Conservation (phyloP, 30 jellyfish, hydroid and myxozoan species). For the Sanderia malayensis region DNA sequence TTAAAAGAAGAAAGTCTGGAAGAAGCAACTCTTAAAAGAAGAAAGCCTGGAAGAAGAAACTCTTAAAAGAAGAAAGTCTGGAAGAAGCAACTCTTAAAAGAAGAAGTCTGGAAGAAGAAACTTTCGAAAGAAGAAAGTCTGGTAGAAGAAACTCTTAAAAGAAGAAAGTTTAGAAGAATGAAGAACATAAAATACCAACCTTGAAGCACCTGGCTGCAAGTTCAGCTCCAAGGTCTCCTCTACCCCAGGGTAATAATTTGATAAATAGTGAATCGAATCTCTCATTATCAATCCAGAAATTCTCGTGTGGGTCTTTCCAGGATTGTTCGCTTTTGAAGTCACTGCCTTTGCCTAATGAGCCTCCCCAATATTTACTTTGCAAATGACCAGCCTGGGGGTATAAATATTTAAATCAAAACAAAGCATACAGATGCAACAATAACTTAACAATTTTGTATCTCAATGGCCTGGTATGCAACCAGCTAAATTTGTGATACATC, state of each 20-base stretch:
- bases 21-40: too few relatives aligned
- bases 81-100: too few relatives aligned
- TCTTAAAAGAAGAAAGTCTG: neutral
- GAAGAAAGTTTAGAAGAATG: neutral
- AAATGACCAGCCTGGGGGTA: slow-evolving; percentile 86
- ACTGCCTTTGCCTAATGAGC: slow-evolving; percentile 38
- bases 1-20: too few relatives aligned
- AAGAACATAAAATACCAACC: too few relatives aligned
- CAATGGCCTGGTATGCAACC: too few relatives aligned
- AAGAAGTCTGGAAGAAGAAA: too few relatives aligned
- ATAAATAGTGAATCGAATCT: slow-evolving; percentile 73
- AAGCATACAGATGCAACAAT: too few relatives aligned
- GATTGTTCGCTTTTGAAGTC: slow-evolving; percentile 67
- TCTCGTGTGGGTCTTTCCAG: slow-evolving; percentile 98
- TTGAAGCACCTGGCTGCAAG: slow-evolving; percentile 85
- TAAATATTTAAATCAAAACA: too few relatives aligned
- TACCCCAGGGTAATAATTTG: slow-evolving; percentile 89
- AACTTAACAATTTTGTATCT: too few relatives aligned
- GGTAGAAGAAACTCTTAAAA: too few relatives aligned
- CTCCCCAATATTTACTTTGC: slow-evolving; percentile 95
- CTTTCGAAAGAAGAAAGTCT: too few relatives aligned
- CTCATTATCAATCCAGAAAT: slow-evolving; percentile 76
- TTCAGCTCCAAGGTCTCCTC: slow-evolving; percentile 80
- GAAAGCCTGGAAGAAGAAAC: neutral
- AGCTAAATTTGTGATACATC: too few relatives aligned